phyloP scores from a whole-genome alignment of 2,797 vertebrate species.

The Cheirogaleus major region DNA sequence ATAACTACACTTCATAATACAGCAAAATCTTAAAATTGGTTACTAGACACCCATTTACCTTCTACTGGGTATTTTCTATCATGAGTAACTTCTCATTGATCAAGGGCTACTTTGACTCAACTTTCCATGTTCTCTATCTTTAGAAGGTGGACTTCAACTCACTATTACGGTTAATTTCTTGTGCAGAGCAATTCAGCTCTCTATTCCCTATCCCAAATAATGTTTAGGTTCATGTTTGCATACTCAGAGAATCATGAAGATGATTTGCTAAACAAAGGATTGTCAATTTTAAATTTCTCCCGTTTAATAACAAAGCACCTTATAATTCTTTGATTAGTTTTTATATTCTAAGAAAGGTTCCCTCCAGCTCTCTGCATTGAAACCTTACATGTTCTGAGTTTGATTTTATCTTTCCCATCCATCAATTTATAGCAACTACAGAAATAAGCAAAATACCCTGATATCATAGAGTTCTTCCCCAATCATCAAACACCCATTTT shows the following conservation, averaged over 20 bases:
- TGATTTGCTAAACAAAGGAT: neutral
- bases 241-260: neutral
- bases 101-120: neutral
- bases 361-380: neutral
- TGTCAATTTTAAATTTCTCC: neutral
- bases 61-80: neutral
- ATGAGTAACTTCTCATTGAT: neutral
- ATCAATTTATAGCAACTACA: neutral
- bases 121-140: neutral
- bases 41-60: neutral
- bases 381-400: neutral
- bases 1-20: neutral
- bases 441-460: neutral
- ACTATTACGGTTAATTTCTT: neutral
- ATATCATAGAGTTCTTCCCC: neutral
- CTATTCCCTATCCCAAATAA: neutral
- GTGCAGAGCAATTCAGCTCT: neutral
- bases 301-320: neutral
- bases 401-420: slow-evolving; percentile 1
- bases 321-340: neutral
- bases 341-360: neutral
- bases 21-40: neutral
- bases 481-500: neutral
- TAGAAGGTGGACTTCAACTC: neutral
- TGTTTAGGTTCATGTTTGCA: neutral